A percentile compares a stretch with the other conserved stretches of the same genome.
phyloP scores from a whole-genome alignment of 2,888 invertebrate genomes.

The Itoplectis maculator region DNA sequence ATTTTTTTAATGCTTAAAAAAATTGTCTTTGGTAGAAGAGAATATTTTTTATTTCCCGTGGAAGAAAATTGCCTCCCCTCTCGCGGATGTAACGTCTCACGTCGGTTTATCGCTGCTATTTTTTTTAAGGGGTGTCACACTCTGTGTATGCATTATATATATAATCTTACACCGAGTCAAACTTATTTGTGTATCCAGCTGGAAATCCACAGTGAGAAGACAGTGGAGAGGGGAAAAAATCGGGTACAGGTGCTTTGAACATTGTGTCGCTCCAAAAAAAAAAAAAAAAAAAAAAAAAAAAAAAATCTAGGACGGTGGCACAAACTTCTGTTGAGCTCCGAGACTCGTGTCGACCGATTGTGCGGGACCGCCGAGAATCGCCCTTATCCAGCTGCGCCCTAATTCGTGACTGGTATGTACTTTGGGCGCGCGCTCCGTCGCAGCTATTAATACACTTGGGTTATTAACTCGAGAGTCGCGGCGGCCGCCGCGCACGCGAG shows the following conservation, averaged over 20 bases:
- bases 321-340: conserved; percentile 18
- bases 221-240: conserved; percentile 7
- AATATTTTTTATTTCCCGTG: background rate
- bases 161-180: background rate
- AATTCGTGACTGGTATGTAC: conserved; percentile 57
- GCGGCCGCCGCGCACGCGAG: conserved; percentile 41
- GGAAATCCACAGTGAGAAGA: conserved; percentile 1
- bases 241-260: conserved; percentile 36
- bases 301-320: conserved; percentile 25
- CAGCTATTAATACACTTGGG: conserved; percentile 57
- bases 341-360: conserved; percentile 1
- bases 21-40: too few relatives aligned
- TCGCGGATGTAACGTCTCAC: conserved; percentile 7
- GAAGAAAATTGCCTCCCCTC: background rate
- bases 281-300: background rate
- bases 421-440: background rate
- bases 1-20: background rate
- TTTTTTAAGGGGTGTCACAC: background rate
- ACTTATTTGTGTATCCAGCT: conserved; percentile 15
- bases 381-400: conserved; percentile 65
- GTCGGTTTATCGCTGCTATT: background rate
- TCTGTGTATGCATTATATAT: conserved; percentile 8
- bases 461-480: conserved; percentile 50
- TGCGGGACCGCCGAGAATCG: conserved; percentile 37
- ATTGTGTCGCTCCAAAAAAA: too few relatives aligned